Percentiles rank a stretch among this genome's conserved stretches.
These are phyloP conservation scores for Cuculus canorus DNA, from an alignment of 2,797 vertebrate genomes.

Conservation along the genomic window DNA sequence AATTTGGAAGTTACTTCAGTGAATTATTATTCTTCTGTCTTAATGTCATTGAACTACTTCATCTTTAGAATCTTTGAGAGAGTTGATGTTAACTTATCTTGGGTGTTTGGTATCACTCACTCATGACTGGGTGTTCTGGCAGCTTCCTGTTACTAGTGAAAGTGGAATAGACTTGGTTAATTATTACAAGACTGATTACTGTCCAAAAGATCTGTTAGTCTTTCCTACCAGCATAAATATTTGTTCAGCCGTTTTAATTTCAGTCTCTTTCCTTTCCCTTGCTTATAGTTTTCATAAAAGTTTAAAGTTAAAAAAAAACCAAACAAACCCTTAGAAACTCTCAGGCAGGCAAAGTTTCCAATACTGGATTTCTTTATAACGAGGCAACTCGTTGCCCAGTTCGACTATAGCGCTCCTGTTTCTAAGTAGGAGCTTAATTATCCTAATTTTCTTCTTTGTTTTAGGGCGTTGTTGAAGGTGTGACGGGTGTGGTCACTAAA, in stretches of 20 bases:
- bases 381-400: neutral
- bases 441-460: constrained; percentile 46
- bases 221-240: neutral
- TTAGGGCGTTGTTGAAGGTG: constrained; percentile 93
- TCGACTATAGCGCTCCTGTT: neutral
- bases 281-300: neutral
- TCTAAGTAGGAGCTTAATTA: neutral
- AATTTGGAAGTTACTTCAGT: neutral
- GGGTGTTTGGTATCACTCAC: neutral
- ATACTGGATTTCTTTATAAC: neutral
- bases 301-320: neutral
- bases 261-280: neutral
- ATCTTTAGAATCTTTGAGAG: neutral
- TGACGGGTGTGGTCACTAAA: constrained; percentile 96
- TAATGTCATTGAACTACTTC: neutral
- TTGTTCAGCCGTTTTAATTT: neutral
- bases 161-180: neutral
- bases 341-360: neutral
- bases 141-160: neutral
- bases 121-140: neutral
- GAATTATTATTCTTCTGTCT: neutral
- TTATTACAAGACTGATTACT: neutral
- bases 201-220: neutral
- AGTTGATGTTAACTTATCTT: neutral
- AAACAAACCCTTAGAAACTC: neutral